Conservation (phyloP, 2,113 vertebrate genomes). For the Athene cunicularia region DNA sequence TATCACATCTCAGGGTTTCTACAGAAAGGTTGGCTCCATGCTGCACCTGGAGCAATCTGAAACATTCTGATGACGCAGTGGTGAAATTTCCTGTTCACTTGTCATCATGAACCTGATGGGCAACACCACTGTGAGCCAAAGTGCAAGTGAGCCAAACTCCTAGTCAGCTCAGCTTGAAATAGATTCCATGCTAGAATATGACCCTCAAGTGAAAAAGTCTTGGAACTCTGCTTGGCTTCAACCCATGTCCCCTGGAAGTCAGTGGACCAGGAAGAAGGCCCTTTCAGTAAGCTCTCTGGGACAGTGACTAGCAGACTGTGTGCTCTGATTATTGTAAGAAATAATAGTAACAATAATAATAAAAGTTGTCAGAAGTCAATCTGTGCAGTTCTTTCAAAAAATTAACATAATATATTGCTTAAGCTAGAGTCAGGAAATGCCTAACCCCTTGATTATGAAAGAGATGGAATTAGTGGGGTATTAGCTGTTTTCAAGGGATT, state of each 20-base stretch:
- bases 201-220: background rate
- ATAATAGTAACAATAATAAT: background rate
- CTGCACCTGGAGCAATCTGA: conserved; percentile 13
- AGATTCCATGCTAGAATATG: background rate
- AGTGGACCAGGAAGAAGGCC: background rate
- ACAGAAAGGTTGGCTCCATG: background rate
- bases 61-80: background rate
- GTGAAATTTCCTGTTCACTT: conserved; percentile 46
- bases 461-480: background rate
- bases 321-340: background rate
- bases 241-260: background rate
- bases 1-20: background rate
- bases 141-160: conserved; percentile 13
- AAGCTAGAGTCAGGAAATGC: background rate
- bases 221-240: background rate
- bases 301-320: background rate
- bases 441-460: background rate
- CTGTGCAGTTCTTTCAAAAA: background rate
- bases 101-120: conserved; percentile 9
- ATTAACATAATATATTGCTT: background rate
- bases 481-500: background rate
- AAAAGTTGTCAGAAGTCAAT: background rate
- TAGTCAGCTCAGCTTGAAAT: background rate
- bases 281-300: background rate
- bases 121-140: background rate